phyloP scores from a whole-genome alignment of 2,113 vertebrate genomes.

The Phaethon lepturus region DNA sequence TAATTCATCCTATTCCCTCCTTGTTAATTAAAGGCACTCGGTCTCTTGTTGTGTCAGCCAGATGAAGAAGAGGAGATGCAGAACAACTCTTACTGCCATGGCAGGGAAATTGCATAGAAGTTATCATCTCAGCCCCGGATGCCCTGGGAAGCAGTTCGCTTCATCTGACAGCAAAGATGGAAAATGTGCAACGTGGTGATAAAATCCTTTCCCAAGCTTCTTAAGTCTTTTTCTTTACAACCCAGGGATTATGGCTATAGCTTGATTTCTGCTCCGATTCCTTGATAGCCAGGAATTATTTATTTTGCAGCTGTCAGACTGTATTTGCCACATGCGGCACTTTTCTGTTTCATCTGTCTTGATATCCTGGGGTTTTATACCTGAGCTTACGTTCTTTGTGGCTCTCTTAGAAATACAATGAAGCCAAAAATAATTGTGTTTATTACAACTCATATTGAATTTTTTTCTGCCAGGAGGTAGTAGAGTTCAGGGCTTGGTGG shows the following conservation, averaged over 20 bases:
- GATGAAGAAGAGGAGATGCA: neutral
- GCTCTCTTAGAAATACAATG: neutral
- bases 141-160: neutral
- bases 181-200: neutral
- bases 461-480: neutral
- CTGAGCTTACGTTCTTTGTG: neutral
- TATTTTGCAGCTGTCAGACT: conserved; percentile 41
- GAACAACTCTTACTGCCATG: neutral
- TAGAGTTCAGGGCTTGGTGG: neutral
- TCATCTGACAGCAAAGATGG: neutral
- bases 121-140: neutral
- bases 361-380: conserved; percentile 37
- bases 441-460: neutral
- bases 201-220: neutral
- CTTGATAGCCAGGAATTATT: conserved; percentile 41
- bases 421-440: conserved; percentile 11
- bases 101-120: neutral
- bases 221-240: neutral
- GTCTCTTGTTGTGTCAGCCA: neutral
- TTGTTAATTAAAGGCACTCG: conserved; percentile 2
- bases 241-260: neutral
- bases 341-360: neutral
- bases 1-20: neutral
- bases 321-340: neutral
- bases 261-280: conserved; percentile 48